Conservation (phyloP, 2,888 invertebrate species). For the Nebria salina region DNA sequence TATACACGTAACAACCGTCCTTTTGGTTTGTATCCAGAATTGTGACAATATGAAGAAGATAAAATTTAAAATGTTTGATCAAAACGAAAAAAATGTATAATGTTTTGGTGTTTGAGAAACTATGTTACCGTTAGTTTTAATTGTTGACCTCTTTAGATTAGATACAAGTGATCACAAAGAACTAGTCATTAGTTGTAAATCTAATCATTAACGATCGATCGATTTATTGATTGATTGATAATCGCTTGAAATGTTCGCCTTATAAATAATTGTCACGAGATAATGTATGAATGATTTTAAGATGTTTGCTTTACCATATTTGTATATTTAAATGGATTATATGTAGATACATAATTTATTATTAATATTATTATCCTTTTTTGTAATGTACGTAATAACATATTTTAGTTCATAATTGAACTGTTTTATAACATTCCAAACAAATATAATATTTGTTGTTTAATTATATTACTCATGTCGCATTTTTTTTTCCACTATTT, state of each 20-base stretch:
- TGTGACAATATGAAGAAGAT: conserved; percentile 33
- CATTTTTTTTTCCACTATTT: background rate
- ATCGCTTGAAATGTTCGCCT: conserved; percentile 10
- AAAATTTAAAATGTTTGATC: background rate
- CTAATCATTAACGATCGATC: conserved; percentile 19
- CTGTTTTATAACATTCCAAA: conserved; percentile 60
- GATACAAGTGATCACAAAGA: conserved; percentile 44
- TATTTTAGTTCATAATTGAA: conserved; percentile 60
- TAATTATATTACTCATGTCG: conserved; percentile 37
- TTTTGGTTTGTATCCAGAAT: conserved; percentile 37
- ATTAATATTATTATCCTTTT: conserved; percentile 37
- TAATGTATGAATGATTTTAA: conserved; percentile 22
- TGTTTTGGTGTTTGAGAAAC: conserved; percentile 4
- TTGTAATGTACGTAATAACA: conserved; percentile 45
- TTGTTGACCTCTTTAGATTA: conserved; percentile 39
- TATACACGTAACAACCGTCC: conserved; percentile 36
- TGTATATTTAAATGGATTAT: conserved; percentile 44
- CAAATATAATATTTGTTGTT: conserved; percentile 60
- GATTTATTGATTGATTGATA: conserved; percentile 5
- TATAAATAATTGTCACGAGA: conserved; percentile 46
- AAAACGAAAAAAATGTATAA: background rate
- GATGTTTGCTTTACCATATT: conserved; percentile 42
- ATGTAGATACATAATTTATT: conserved; percentile 46
- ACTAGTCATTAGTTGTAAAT: conserved; percentile 43
- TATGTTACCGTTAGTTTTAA: conserved; percentile 41